Evolutionary conservation across 1,140 invertebrate species (phyloP), one percentile per base, ranked within the genome.

Genomic region (Portunus trituberculatus): DNA sequence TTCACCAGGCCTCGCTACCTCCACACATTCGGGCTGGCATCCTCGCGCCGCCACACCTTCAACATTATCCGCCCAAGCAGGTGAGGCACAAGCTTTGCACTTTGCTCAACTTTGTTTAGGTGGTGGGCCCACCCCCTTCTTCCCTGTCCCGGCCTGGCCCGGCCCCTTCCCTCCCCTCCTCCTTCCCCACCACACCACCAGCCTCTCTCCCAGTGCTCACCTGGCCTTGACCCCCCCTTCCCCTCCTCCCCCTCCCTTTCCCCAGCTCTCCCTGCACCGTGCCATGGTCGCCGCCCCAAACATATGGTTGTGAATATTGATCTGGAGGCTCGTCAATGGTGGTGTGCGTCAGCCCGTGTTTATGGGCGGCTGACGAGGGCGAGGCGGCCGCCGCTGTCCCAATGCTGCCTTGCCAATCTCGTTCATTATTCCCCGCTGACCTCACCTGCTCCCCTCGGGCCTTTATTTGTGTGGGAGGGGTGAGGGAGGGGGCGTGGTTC

Each of bases 271-370:
- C 39, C 90, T 8, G 10, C 45, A 20, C 91, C 39, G 48, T 76
- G 91, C 91, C 91, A 48, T 39, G 2, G 45, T 32, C 91, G 67
- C 91, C 45, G 28, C 89, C 32, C 32, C 29, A 48, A 83, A 93
- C 92, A 93, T 93, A 93, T 93, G 92, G 92, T 93, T 93, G 83
- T 88, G 92, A 87, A 93, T 93, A 93, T 93, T 93, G 92, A 93
- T 93, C 92, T 88, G 83, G n/a, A 4, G 76, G 84, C 52, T 67
- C 87, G 92, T 93, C 83, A 93, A 93, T 93, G 92, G 59, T 28
- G 92, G n/a, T 59, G 52, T 93, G 84, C 83, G 45, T 93, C 90
- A 91, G 31, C 32, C 8, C 6, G 8, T 91, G 90, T 91, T 82
- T 91, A 91, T 76, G 67, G 67, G 20, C 67, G 20, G 20, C 20